Conservation (phyloP, 2,113 vertebrate species). For the Ptyas mucosa region DNA sequence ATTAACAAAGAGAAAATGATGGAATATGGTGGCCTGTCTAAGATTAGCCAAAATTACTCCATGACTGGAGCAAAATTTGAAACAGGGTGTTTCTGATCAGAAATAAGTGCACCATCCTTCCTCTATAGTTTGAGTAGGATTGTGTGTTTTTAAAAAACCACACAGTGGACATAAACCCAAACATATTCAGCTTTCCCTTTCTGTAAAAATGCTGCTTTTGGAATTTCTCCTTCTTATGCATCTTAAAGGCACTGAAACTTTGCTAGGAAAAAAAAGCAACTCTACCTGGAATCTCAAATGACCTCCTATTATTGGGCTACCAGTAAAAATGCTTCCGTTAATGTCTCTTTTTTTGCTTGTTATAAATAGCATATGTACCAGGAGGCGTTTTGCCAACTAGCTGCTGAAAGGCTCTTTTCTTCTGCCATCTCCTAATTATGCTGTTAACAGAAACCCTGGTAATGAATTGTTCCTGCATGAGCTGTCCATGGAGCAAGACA, state of each 20-base stretch:
- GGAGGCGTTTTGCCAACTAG: background rate
- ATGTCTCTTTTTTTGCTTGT: background rate
- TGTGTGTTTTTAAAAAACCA: background rate
- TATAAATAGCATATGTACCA: background rate
- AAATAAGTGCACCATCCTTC: background rate
- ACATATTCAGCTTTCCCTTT: background rate
- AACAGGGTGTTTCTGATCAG: background rate
- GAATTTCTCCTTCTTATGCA: background rate
- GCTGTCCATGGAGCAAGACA: background rate
- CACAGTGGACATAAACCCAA: background rate
- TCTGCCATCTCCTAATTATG: background rate
- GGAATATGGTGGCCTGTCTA: background rate
- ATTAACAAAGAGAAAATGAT: background rate
- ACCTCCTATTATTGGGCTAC: background rate
- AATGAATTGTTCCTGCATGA: conserved; percentile 5
- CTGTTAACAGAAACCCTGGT: background rate
- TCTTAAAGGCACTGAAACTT: background rate
- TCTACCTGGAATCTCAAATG: background rate
- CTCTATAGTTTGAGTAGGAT: too few relatives aligned
- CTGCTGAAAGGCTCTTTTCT: background rate
- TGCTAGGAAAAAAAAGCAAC: background rate
- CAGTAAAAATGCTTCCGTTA: background rate
- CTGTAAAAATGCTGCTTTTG: background rate
- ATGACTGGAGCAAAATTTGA: background rate
- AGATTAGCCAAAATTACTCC: background rate